A percentile compares a stretch with the other conserved stretches of the same genome.
Evolutionary conservation across 2,888 invertebrate genomes (phyloP).

Genomic region (Saturnia pavonia): DNA sequence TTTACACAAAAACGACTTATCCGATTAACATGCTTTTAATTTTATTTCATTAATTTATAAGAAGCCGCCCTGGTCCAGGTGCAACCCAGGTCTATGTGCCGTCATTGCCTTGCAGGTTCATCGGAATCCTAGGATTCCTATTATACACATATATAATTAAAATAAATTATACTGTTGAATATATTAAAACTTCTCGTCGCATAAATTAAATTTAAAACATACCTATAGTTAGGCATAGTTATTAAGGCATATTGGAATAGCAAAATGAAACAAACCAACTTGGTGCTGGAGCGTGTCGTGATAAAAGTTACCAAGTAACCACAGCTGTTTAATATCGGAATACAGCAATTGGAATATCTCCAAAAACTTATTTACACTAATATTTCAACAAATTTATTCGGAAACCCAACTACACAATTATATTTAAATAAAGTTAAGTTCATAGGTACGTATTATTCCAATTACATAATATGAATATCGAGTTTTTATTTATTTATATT

Average conservation of each 20-base stretch:
- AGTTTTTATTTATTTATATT: not conserved
- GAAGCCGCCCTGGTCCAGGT: no score
- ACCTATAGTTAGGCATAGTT: not conserved
- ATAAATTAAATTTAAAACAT: not conserved
- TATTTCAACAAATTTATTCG: not conserved
- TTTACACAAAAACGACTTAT: no score
- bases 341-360: slow-evolving; percentile 9
- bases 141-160: no score
- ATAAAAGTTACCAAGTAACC: slow-evolving; percentile 8
- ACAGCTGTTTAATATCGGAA: slow-evolving; percentile 9
- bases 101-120: no score
- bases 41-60: no score
- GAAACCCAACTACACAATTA: not conserved
- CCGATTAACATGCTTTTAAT: no score
- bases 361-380: not conserved
- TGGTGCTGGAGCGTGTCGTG: not conserved
- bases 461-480: not conserved
- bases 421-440: not conserved
- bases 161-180: not conserved
- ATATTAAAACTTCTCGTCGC: not conserved
- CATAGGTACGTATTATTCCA: not conserved
- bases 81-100: no score
- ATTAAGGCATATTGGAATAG: not conserved
- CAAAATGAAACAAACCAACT: not conserved
- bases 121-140: no score